Conservation (phyloP, 2,888 invertebrate species). For the Gnatocerus cornutus region DNA sequence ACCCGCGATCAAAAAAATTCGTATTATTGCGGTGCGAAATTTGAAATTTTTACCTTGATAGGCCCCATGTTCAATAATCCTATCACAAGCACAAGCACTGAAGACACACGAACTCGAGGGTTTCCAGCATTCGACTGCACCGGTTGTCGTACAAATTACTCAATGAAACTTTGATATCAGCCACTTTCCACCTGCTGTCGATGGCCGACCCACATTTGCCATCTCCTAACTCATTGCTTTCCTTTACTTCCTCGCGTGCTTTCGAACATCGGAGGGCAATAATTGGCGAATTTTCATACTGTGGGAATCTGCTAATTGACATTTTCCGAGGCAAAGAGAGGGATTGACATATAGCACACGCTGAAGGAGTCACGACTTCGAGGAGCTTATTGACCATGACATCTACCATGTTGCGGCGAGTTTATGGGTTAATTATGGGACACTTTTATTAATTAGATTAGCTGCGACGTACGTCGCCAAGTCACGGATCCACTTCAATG, state of each 20-base stretch:
- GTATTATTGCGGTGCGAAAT: no score
- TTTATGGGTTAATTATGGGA: conserved; percentile 19
- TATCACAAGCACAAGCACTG: conserved; percentile 30
- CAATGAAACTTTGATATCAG: conserved; percentile 55
- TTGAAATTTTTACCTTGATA: conserved; percentile 27
- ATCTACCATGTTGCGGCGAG: conserved; percentile 26
- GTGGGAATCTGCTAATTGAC: conserved; percentile 39
- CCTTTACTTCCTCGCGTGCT: conserved; percentile 46
- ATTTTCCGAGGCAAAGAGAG: conserved; percentile 33
- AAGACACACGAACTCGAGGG: conserved; percentile 23
- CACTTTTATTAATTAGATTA: conserved; percentile 22
- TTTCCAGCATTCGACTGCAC: conserved; percentile 43
- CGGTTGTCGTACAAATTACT: conserved; percentile 52
- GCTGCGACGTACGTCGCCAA: conserved; percentile 9
- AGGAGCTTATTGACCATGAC: conserved; percentile 31
- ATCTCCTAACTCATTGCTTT: conserved; percentile 48
- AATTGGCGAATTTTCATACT: conserved; percentile 30
- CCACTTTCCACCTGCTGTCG: conserved; percentile 60
- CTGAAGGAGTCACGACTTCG: conserved; percentile 15
- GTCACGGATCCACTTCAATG: conserved; percentile 12
- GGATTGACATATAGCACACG: conserved; percentile 35
- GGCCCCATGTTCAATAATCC: conserved; percentile 44
- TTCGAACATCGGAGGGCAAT: conserved; percentile 32
- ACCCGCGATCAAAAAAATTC: no score
- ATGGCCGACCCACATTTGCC: conserved; percentile 58